Evolutionary conservation across 1,140 invertebrate genomes (phyloP).

Genomic region (Acromyrmex charruanus): DNA sequence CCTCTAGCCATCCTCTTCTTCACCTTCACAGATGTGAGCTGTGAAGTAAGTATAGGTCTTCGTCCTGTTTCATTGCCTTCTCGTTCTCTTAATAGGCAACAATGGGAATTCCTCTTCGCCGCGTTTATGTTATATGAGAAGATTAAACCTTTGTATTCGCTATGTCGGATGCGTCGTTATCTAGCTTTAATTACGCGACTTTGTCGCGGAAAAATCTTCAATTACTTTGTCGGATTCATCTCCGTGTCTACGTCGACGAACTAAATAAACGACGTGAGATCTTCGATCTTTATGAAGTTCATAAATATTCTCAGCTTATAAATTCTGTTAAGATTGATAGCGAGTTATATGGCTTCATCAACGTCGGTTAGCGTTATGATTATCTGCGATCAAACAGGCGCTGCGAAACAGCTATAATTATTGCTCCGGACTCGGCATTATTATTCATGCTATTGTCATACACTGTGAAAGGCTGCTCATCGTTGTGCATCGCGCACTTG

Average conservation of each 20-base stretch:
- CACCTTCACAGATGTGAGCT: constrained; percentile 5
- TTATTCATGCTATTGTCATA: constrained; percentile 25
- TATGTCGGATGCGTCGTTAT: not conserved
- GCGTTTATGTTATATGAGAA: constrained; percentile 15
- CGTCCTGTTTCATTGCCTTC: constrained; percentile 37
- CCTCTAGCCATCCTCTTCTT: constrained; percentile 27
- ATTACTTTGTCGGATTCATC: not conserved
- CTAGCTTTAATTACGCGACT: constrained; percentile 31
- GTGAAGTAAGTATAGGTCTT: constrained; percentile 24
- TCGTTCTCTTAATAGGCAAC: constrained; percentile 49
- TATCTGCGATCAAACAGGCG: constrained; percentile 12
- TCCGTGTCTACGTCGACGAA: too few species aligned
- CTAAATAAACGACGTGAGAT: not conserved
- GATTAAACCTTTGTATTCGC: constrained; percentile 1
- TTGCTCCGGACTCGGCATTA: not conserved
- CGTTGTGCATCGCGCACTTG: not conserved
- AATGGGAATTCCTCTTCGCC: constrained; percentile 41
- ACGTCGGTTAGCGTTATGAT: constrained; percentile 19
- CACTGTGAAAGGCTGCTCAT: not conserved
- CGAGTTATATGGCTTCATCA: constrained; percentile 1
- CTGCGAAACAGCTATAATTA: constrained; percentile 29
- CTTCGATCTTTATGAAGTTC: constrained; percentile 3
- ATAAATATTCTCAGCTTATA: not conserved
- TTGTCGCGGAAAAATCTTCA: constrained; percentile 21
- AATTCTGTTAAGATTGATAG: constrained; percentile 9